These are phyloP conservation scores for Aspiorhynchus laticeps DNA, from an alignment of 2,113 vertebrate species.

Conservation along the genomic window DNA sequence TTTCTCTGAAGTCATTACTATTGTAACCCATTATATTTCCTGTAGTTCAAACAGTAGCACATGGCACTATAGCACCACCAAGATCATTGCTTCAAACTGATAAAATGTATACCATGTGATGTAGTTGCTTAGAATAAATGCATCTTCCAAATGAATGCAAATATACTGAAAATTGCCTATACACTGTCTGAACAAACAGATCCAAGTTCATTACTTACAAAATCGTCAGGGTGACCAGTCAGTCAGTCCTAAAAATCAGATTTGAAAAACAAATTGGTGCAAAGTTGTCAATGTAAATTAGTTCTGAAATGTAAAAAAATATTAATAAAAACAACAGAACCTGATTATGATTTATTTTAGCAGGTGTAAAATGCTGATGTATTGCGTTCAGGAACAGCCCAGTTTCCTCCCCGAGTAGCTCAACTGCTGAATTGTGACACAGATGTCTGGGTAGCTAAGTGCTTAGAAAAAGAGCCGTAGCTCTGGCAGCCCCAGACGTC, in stretches of 20 bases:
- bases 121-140: not conserved
- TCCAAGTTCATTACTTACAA: not conserved
- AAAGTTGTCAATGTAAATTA: not conserved
- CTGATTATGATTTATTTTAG: not conserved
- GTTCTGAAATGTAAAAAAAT: not conserved
- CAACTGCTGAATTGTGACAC: conserved; percentile 34
- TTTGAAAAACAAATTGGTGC: conserved; percentile 10
- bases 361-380: conserved; percentile 29
- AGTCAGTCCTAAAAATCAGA: not conserved
- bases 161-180: not conserved
- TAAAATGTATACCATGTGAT: not conserved
- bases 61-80: not conserved
- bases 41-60: not conserved
- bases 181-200: not conserved
- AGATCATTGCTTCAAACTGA: not conserved
- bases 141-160: not conserved
- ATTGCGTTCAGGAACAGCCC: not conserved
- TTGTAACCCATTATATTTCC: not conserved
- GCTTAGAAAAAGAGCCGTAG: conserved; percentile 2
- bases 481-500: not conserved
- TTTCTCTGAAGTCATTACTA: not conserved
- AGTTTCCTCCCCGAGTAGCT: conserved; percentile 9
- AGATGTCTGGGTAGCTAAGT: conserved; percentile 32
- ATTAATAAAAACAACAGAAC: conserved; percentile 4
- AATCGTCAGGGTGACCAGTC: not conserved